Evolutionary conservation across 2,797 vertebrate genomes (phyloP).

Genomic region (Hippopotamyrus pictus): DNA sequence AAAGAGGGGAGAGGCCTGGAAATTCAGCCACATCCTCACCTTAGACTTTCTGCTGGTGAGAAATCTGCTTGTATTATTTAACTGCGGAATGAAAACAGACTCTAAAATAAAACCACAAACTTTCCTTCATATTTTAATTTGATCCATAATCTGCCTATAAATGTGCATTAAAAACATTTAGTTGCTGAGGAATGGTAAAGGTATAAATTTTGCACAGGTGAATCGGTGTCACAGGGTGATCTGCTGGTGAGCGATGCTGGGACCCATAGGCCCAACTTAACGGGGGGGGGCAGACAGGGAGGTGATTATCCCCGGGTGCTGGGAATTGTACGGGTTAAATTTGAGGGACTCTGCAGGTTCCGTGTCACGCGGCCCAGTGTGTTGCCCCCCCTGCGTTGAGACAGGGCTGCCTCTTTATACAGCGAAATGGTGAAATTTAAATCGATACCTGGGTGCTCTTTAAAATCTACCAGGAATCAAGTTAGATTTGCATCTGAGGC

Average conservation of each 20-base stretch:
- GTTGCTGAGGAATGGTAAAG: background rate
- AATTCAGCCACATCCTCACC: background rate
- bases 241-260: background rate
- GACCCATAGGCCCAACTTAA: background rate
- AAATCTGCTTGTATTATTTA: background rate
- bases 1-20: slow-evolving; percentile 17
- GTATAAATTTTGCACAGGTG: background rate
- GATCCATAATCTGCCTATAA: background rate
- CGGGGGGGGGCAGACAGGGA: background rate
- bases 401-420: background rate
- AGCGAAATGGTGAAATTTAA: background rate
- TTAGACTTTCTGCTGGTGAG: background rate
- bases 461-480: background rate
- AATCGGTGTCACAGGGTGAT: background rate
- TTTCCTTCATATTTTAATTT: background rate
- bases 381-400: background rate
- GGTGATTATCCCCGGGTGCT: background rate
- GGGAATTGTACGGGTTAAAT: background rate
- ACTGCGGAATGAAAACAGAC: background rate
- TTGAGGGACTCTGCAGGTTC: background rate
- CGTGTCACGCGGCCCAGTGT: background rate
- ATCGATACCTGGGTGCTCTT: background rate
- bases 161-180: background rate
- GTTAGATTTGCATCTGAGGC: background rate
- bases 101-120: background rate